Evolutionary conservation across 2,888 invertebrate genomes (phyloP).

Genomic region (Entomobrya multifasciata): DNA sequence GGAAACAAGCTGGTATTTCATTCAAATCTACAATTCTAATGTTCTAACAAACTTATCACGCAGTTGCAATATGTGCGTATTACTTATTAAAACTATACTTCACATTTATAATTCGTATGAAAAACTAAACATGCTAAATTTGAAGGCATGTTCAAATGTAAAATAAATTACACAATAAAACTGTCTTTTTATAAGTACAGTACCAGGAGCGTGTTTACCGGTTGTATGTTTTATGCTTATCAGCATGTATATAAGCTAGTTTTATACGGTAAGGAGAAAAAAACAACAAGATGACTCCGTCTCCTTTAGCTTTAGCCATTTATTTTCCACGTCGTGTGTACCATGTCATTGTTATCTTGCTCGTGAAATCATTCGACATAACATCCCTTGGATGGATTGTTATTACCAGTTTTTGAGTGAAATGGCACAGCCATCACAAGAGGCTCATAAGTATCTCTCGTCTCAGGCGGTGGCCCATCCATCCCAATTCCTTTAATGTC

Average conservation of each 20-base stretch:
- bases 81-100: no score
- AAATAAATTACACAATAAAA: constrained; percentile 22
- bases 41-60: no score
- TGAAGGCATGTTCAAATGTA: constrained; percentile 13
- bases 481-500: constrained; percentile 68
- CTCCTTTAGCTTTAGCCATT: constrained; percentile 65
- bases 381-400: constrained; percentile 67
- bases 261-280: constrained; percentile 1
- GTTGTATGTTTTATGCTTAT: constrained; percentile 3
- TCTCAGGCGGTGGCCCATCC: constrained; percentile 73
- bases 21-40: no score
- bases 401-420: constrained; percentile 72
- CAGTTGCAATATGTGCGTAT: no score
- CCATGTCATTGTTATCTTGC: constrained; percentile 77
- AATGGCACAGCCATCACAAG: constrained; percentile 57
- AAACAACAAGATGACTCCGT: neutral
- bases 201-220: constrained; percentile 35
- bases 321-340: constrained; percentile 77
- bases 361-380: constrained; percentile 73
- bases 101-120: neutral
- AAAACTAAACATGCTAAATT: constrained; percentile 51
- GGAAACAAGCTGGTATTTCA: no score
- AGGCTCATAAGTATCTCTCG: constrained; percentile 68
- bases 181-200: neutral
- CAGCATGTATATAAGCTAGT: neutral